Evolutionary conservation across 2,113 vertebrate genomes (phyloP).

Genomic region (Serinus canaria): DNA sequence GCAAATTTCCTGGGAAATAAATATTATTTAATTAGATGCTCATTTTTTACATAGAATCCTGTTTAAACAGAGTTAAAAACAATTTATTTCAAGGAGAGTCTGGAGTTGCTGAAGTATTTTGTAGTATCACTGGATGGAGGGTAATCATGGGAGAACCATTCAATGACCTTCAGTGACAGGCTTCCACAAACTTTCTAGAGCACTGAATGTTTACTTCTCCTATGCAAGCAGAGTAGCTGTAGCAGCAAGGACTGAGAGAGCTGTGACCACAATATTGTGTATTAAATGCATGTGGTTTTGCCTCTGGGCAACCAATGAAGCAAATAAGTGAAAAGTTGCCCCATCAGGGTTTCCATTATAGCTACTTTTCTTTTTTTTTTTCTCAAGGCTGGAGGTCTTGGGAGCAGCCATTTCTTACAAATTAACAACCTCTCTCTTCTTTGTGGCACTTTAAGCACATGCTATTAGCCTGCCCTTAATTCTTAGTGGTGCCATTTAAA

Average conservation of each 20-base stretch:
- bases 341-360: conserved; percentile 15
- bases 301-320: conserved; percentile 13
- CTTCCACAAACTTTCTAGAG: background rate
- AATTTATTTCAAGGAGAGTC: background rate
- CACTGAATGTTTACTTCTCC: background rate
- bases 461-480: conserved; percentile 4
- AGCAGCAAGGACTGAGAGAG: background rate
- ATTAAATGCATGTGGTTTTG: conserved; percentile 43
- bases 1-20: background rate
- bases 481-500: background rate
- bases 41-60: background rate
- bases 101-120: background rate
- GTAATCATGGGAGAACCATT: background rate
- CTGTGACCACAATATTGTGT: background rate
- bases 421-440: conserved; percentile 31
- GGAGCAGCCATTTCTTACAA: conserved; percentile 18
- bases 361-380: conserved; percentile 33
- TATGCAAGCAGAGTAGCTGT: fast-evolving
- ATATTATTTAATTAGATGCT: background rate
- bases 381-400: conserved; percentile 46
- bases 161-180: background rate
- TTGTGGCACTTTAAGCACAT: conserved; percentile 14
- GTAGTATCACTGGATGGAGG: background rate
- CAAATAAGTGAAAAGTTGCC: conserved; percentile 33
- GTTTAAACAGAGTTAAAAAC: background rate